Evolutionary conservation across 1,140 invertebrate species (phyloP).

Genomic region (Eciton burchellii): DNA sequence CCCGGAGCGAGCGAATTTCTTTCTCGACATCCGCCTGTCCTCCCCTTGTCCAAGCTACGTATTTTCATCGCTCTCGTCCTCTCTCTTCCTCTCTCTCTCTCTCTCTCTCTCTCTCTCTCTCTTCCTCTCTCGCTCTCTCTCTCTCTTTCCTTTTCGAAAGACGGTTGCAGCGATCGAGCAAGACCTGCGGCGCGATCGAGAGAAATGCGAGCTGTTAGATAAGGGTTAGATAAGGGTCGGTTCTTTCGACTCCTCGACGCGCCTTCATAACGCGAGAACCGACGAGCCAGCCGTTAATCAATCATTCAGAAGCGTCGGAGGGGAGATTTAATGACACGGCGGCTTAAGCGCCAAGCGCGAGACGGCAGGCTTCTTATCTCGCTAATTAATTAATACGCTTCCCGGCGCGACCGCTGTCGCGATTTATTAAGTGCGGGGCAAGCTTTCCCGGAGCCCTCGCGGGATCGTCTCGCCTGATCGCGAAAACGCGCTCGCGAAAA

Average conservation of each 20-base stretch:
- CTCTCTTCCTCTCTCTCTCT: too few species aligned
- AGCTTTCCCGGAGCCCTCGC: conserved; percentile 49
- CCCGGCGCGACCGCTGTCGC: conserved; percentile 38
- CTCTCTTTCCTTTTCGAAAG: too few species aligned
- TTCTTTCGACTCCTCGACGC: not conserved
- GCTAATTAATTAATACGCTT: conserved; percentile 63
- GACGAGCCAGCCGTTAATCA: conserved; percentile 43
- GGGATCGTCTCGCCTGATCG: conserved; percentile 31
- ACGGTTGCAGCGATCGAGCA: not conserved
- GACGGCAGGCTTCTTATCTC: conserved; percentile 36
- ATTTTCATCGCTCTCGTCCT: conserved; percentile 11
- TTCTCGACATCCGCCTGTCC: conserved; percentile 58
- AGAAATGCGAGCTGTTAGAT: too few species aligned
- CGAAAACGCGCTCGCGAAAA: not conserved
- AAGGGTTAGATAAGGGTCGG: too few species aligned
- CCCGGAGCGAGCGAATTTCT: conserved; percentile 65
- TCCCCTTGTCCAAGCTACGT: not conserved
- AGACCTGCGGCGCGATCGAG: too few species aligned
- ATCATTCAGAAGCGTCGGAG: conserved; percentile 48
- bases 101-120: not conserved
- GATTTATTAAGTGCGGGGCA: conserved; percentile 48
- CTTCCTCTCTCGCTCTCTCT: too few species aligned
- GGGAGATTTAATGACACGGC: conserved; percentile 52
- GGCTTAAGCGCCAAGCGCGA: conserved; percentile 37
- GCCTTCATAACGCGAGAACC: conserved; percentile 30